These are phyloP conservation scores for Phengaris arion DNA, from an alignment of 2,888 invertebrate genomes.

Conservation along the genomic window DNA sequence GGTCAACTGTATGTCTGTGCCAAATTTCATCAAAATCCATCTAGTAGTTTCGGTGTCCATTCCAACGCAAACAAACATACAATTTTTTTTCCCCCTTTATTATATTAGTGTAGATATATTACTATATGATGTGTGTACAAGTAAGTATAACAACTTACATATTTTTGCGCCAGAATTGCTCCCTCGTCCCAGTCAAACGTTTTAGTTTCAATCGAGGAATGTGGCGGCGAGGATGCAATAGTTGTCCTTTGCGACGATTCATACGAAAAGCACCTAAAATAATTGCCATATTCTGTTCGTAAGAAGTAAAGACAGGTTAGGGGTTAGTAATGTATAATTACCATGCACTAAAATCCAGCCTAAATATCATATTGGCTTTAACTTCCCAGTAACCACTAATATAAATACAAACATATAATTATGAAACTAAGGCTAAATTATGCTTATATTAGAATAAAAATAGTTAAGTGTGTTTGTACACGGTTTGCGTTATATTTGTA, in stretches of 20 bases:
- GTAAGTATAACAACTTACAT: constrained; percentile 50
- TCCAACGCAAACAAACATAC: no score
- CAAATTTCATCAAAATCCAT: no score
- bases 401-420: neutral
- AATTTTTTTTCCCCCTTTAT: no score
- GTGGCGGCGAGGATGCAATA: constrained; percentile 72
- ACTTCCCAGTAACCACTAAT: neutral
- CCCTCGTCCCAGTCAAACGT: constrained; percentile 77
- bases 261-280: constrained; percentile 85
- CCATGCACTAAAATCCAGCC: constrained; percentile 11
- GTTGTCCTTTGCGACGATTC: constrained; percentile 82
- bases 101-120: no score
- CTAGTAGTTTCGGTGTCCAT: no score
- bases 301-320: neutral
- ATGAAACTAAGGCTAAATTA: neutral
- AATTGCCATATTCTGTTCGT: neutral
- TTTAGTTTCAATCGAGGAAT: constrained; percentile 66
- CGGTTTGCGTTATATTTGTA: neutral
- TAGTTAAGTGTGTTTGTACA: neutral
- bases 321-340: constrained; percentile 16
- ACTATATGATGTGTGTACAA: neutral
- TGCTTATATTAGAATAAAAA: constrained; percentile 5
- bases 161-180: constrained; percentile 62
- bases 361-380: neutral
- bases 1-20: no score